Evolutionary conservation across 2,113 vertebrate species (phyloP).

Genomic region (Cyphomyrus discorhynchus): DNA sequence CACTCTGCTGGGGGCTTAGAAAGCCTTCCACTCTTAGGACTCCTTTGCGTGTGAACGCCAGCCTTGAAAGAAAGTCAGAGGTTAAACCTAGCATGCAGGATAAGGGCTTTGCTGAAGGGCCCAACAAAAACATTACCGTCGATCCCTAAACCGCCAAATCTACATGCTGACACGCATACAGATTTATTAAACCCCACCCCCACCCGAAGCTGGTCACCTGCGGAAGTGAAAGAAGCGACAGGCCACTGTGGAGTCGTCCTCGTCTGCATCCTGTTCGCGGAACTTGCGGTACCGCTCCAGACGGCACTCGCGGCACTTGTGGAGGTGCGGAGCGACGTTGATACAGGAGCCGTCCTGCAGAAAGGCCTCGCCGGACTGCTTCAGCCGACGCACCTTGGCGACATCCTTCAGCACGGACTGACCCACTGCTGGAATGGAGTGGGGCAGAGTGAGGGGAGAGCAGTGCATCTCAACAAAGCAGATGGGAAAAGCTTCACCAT

Average conservation of each 20-base stretch:
- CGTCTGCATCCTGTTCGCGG: conserved; percentile 81
- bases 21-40: conserved; percentile 93
- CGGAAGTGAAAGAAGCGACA: conserved; percentile 98
- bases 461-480: not conserved
- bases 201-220: conserved; percentile 60
- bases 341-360: conserved; percentile 97
- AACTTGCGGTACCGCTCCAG: conserved; percentile 92
- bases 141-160: not conserved
- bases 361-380: conserved; percentile 95
- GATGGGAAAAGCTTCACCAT: not conserved
- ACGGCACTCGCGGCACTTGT: conserved; percentile 96
- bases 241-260: conserved; percentile 88
- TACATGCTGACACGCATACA: not conserved
- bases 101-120: not conserved
- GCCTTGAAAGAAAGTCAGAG: conserved; percentile 49
- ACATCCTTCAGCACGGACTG: conserved; percentile 93
- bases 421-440: conserved; percentile 62
- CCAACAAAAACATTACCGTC: not conserved
- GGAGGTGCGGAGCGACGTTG: conserved; percentile 93
- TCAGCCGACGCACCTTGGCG: conserved; percentile 89
- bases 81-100: not conserved
- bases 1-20: conserved; percentile 91
- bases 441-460: not conserved
- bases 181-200: not conserved
- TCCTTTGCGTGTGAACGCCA: conserved; percentile 93